Base-by-base conservation (phyloP, 2,888 invertebrate species). In the Chironomus riparius region DNA sequence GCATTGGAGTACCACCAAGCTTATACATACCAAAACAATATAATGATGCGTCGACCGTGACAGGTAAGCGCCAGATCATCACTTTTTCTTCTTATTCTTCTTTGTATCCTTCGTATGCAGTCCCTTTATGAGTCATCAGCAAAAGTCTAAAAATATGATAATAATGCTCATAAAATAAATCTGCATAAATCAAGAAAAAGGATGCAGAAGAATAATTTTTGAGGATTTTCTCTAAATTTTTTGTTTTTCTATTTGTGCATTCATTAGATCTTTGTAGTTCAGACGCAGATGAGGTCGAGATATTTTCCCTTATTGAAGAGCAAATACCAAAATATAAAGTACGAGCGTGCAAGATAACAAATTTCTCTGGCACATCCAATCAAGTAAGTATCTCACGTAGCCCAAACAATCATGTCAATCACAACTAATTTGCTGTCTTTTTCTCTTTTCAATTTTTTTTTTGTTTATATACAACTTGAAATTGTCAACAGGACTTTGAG, bases 221-320 rank as follows among this genome's bases (percentile, higher is more conserved):
- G 28, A 5, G 28, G 5, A 22, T 65, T 21, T 62, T 62, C 4
- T 18, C 21, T 7, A 21, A 18, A 21, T 22, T n/a, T n/a, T n/a
- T n/a, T 71, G 21, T 56, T n/a, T 65, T 15, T 62, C 21, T 68
- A 61, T 62, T 74, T 70, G 47, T 21, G 22, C 78, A 80, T 77
- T 80, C 87, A 87, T 78, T 89, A 96, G 96, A 96, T 87, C 88
- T 97, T 87, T 95, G 95, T 89, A 94, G 92, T 87, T 91, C 91
- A 85, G 91, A 95, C 85, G 88, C 95, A 85, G 94, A 95, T 78
- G 97, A 97, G 88, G 95, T 97, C 82, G 97, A 97, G 87, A 94
- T 97, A 82, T 92, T 97, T 85, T 95, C 95, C 84, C 88, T 97
- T 80, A 87, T 97, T 80, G 94, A 96, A 86, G 97, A 97, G 85